phyloP scores from a whole-genome alignment of 2,797 vertebrate species.

The Botia kubotai region DNA sequence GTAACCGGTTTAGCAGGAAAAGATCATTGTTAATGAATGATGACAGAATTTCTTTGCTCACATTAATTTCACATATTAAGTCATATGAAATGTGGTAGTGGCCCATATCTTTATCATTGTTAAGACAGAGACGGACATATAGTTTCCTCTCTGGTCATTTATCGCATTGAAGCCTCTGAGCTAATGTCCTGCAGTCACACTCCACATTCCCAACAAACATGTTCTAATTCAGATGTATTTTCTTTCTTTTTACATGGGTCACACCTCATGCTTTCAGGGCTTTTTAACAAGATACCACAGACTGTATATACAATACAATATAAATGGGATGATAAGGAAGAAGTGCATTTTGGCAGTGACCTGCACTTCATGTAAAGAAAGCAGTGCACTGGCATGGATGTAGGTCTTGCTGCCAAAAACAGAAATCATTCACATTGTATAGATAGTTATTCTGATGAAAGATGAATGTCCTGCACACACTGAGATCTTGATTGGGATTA shows the following conservation, averaged over 20 bases:
- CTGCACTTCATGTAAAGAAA: constrained; percentile 16
- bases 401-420: constrained; percentile 45
- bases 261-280: constrained; percentile 26
- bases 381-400: constrained; percentile 12
- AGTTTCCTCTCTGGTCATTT: constrained; percentile 61
- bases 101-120: constrained; percentile 63
- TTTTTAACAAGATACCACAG: constrained; percentile 29
- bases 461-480: constrained; percentile 12
- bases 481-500: constrained; percentile 35
- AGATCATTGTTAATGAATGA: constrained; percentile 64
- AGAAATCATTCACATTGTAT: constrained; percentile 11
- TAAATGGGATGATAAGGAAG: background rate
- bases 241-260: constrained; percentile 36
- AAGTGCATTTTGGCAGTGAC: constrained; percentile 5
- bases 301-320: background rate
- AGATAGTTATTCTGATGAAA: background rate
- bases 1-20: constrained; percentile 64
- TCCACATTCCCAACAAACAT: constrained; percentile 33
- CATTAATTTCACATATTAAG: constrained; percentile 62
- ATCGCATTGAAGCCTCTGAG: constrained; percentile 53
- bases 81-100: constrained; percentile 58
- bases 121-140: constrained; percentile 60
- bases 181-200: constrained; percentile 55
- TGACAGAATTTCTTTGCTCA: constrained; percentile 61
- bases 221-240: constrained; percentile 39